Conservation (phyloP, 2,113 vertebrate species). For the Paramisgurnus dabryanus region DNA sequence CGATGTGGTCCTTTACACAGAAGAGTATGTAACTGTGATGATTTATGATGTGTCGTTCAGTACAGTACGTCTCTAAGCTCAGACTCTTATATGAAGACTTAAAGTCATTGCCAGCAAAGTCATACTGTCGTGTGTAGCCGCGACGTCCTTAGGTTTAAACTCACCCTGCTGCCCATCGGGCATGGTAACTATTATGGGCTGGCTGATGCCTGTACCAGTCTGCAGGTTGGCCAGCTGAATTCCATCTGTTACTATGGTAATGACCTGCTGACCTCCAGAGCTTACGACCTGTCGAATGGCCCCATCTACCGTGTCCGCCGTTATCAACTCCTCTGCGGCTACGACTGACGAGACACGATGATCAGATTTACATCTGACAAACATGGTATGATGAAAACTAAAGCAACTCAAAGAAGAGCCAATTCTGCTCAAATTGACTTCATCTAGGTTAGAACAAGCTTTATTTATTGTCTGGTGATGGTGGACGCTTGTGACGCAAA, state of each 20-base stretch:
- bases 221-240: conserved; percentile 87
- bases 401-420: too few species aligned
- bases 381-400: background rate
- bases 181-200: conserved; percentile 89
- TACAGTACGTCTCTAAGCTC: too few species aligned
- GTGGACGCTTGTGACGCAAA: background rate
- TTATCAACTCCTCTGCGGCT: conserved; percentile 85
- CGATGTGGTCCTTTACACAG: too few species aligned
- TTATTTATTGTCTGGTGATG: background rate
- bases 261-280: conserved; percentile 88
- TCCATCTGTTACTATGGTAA: conserved; percentile 88
- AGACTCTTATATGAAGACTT: too few species aligned
- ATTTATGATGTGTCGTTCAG: too few species aligned
- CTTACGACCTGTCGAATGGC: conserved; percentile 89
- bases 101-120: too few species aligned
- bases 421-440: too few species aligned
- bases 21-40: too few species aligned
- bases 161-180: conserved; percentile 88
- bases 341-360: conserved; percentile 70
- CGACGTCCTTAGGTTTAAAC: background rate
- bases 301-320: conserved; percentile 85
- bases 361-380: background rate
- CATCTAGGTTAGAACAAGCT: background rate
- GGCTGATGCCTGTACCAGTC: conserved; percentile 80
- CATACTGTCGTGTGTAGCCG: background rate